Conservation (phyloP, 2,113 vertebrate species). For the Toxotes chatareus region DNA sequence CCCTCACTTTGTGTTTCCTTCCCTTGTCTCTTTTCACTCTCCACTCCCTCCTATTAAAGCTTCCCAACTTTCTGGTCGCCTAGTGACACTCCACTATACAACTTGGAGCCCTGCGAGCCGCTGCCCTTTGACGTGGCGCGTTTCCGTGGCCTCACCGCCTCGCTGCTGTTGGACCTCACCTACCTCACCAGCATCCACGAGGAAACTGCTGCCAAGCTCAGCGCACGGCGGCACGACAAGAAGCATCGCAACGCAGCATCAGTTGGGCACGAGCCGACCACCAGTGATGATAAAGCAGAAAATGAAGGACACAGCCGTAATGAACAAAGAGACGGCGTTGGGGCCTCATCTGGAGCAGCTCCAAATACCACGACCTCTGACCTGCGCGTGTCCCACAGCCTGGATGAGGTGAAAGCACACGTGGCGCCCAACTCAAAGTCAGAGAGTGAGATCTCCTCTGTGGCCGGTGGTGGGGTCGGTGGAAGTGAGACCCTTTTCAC, state of each 20-base stretch:
- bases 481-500: constrained; percentile 80
- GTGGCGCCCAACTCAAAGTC: constrained; percentile 84
- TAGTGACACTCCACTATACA: constrained; percentile 99
- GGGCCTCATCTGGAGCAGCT: not conserved
- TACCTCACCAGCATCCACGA: constrained; percentile 96
- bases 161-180: constrained; percentile 96
- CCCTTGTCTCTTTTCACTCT: constrained; percentile 85
- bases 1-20: constrained; percentile 82
- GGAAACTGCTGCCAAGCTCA: constrained; percentile 88
- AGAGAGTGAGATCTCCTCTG: constrained; percentile 88
- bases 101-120: constrained; percentile 98
- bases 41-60: constrained; percentile 96
- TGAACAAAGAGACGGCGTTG: constrained; percentile 58
- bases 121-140: constrained; percentile 95
- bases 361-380: constrained; percentile 68
- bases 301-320: constrained; percentile 46
- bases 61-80: constrained; percentile 99
- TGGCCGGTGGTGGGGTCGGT: constrained; percentile 66
- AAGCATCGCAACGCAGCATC: constrained; percentile 82
- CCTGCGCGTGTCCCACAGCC: constrained; percentile 82
- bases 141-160: constrained; percentile 94
- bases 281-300: constrained; percentile 77
- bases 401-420: constrained; percentile 90
- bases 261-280: constrained; percentile 80
- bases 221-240: constrained; percentile 91